Percentiles rank a stretch among this genome's conserved stretches.
Evolutionary conservation across 2,888 invertebrate species (phyloP).

Genomic region (Apeira syringaria): DNA sequence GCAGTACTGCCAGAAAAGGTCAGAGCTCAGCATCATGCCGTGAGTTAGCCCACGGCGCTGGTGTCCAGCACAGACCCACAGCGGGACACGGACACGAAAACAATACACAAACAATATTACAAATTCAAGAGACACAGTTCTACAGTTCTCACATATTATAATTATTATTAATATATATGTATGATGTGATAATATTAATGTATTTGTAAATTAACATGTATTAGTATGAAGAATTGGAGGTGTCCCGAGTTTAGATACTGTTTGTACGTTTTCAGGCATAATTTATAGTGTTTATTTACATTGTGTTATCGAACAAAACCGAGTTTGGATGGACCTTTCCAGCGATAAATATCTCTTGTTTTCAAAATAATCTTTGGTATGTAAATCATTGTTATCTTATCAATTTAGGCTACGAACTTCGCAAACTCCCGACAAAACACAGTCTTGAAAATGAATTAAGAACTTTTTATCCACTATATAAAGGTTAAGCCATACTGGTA

Average conservation of each 20-base stretch:
- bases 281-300: constrained; percentile 50
- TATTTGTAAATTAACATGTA: too few relatives aligned
- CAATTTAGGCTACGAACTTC: constrained; percentile 36
- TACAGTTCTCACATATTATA: too few relatives aligned
- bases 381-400: constrained; percentile 43
- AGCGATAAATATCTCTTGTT: constrained; percentile 26
- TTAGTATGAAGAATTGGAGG: too few relatives aligned
- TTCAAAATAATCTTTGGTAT: constrained; percentile 52
- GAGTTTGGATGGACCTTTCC: constrained; percentile 9
- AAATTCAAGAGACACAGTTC: too few relatives aligned
- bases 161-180: too few relatives aligned
- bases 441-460: constrained; percentile 21
- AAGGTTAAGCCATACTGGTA: neutral
- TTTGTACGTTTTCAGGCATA: constrained; percentile 12
- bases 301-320: constrained; percentile 26
- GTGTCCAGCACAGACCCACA: too few relatives aligned
- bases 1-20: too few relatives aligned
- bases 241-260: constrained; percentile 20
- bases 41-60: too few relatives aligned
- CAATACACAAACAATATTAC: too few relatives aligned
- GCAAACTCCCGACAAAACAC: constrained; percentile 13
- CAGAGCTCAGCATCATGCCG: too few relatives aligned
- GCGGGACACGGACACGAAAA: too few relatives aligned
- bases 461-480: constrained; percentile 10
- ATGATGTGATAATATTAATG: too few relatives aligned